These are phyloP conservation scores for Gallinago paraguaiae DNA, from an alignment of 2,113 vertebrate genomes.

Conservation along the genomic window DNA sequence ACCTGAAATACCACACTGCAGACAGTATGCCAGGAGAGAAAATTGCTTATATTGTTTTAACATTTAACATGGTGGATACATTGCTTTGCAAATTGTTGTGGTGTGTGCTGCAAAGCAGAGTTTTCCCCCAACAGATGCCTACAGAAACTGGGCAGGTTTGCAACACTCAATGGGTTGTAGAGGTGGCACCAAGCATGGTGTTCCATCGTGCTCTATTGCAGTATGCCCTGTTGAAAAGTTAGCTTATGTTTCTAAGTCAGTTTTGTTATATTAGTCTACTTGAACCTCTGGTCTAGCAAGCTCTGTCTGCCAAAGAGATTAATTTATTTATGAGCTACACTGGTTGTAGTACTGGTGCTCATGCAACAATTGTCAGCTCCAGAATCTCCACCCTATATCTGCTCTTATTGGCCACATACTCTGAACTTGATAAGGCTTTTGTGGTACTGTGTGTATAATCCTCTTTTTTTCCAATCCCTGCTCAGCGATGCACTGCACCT, in stretches of 20 bases:
- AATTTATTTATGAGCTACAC: not conserved
- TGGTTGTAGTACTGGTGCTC: not conserved
- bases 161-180: accelerated
- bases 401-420: not conserved
- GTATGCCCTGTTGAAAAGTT: not conserved
- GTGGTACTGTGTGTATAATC: not conserved
- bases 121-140: not conserved
- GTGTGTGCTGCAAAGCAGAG: not conserved
- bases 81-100: not conserved
- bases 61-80: not conserved
- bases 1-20: not conserved
- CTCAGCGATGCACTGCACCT: not conserved
- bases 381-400: not conserved
- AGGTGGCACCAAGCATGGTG: not conserved
- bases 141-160: not conserved
- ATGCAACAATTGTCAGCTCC: not conserved
- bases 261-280: not conserved
- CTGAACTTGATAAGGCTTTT: not conserved
- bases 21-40: not conserved
- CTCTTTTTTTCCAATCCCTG: not conserved
- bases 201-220: not conserved
- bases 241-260: not conserved
- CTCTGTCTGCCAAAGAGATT: not conserved
- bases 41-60: not conserved
- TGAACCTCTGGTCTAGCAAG: not conserved